Conservation (phyloP, 2,888 invertebrate genomes). For the Agrotis exclamationis region DNA sequence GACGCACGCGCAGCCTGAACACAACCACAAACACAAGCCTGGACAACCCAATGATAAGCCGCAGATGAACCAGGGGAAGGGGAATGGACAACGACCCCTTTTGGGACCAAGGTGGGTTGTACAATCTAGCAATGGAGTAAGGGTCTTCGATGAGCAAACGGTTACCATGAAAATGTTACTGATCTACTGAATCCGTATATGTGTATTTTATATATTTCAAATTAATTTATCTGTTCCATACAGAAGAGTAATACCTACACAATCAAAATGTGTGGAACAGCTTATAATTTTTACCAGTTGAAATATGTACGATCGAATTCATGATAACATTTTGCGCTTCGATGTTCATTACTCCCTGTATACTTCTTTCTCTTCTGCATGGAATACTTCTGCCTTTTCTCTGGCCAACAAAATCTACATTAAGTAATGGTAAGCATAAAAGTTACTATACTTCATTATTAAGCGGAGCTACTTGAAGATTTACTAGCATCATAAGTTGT, state of each 20-base stretch:
- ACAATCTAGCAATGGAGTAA: background rate
- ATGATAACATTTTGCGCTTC: too few relatives aligned
- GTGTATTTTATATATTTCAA: too few relatives aligned
- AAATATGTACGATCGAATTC: too few relatives aligned
- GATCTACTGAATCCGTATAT: too few relatives aligned
- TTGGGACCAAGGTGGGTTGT: constrained; percentile 80
- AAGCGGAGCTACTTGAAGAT: background rate
- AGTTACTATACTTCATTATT: background rate
- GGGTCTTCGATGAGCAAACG: too few relatives aligned
- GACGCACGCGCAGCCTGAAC: constrained; percentile 52
- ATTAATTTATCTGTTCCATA: too few relatives aligned
- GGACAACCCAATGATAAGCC: constrained; percentile 73
- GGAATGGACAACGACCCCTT: constrained; percentile 81
- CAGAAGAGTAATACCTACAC: too few relatives aligned
- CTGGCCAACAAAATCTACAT: background rate
- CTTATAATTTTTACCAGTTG: too few relatives aligned
- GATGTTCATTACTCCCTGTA: background rate
- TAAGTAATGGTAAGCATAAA: constrained; percentile 2
- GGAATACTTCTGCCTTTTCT: background rate
- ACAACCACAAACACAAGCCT: constrained; percentile 78
- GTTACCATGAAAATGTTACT: too few relatives aligned
- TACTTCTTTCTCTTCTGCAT: background rate
- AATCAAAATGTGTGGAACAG: too few relatives aligned
- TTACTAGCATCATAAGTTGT: too few relatives aligned
- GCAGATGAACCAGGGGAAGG: constrained; percentile 73